Percentiles rank a stretch among this genome's conserved stretches.
phyloP scores from a whole-genome alignment of 35 echinoderm and acorn worm species.

The Lytechinus variegatus region DNA sequence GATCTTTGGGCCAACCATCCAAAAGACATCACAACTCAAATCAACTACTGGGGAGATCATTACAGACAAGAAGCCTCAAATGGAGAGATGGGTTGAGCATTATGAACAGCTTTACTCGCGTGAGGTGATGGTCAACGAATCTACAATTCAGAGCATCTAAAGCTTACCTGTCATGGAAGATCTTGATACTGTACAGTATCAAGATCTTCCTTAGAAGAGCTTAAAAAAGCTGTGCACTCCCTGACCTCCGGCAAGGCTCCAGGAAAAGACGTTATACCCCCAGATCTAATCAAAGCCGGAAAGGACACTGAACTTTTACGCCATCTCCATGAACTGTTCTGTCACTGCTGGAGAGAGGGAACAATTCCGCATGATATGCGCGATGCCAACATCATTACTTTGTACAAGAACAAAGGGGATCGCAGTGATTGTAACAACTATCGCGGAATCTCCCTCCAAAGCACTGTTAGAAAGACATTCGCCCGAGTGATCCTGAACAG shows the following conservation, averaged over 20 bases:
- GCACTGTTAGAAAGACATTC: not conserved
- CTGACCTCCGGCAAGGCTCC: not conserved
- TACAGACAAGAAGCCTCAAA: not conserved
- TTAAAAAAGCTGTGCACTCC: constrained; percentile 47
- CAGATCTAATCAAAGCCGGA: constrained; percentile 61
- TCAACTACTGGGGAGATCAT: too few relatives aligned
- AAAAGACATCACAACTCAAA: too few relatives aligned
- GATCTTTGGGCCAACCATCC: too few relatives aligned
- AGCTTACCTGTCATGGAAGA: constrained; percentile 58
- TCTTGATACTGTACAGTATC: too few relatives aligned
- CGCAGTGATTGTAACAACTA: too few relatives aligned
- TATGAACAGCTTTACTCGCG: too few relatives aligned
- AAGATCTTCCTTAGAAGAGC: too few relatives aligned
- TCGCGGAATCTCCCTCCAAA: too few relatives aligned
- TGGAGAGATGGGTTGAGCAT: constrained; percentile 49
- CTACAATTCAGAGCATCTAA: constrained; percentile 51
- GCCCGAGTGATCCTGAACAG: too few relatives aligned
- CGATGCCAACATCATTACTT: constrained; percentile 18
- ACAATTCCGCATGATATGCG: too few relatives aligned
- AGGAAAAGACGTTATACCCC: constrained; percentile 56
- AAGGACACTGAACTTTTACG: constrained; percentile 50
- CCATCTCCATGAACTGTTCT: constrained; percentile 60
- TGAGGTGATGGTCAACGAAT: constrained; percentile 13
- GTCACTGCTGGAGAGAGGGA: not conserved
- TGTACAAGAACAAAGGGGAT: constrained; percentile 72